Base-by-base conservation (phyloP, 2,888 invertebrate genomes). In the Torymus aiolomorphi region DNA sequence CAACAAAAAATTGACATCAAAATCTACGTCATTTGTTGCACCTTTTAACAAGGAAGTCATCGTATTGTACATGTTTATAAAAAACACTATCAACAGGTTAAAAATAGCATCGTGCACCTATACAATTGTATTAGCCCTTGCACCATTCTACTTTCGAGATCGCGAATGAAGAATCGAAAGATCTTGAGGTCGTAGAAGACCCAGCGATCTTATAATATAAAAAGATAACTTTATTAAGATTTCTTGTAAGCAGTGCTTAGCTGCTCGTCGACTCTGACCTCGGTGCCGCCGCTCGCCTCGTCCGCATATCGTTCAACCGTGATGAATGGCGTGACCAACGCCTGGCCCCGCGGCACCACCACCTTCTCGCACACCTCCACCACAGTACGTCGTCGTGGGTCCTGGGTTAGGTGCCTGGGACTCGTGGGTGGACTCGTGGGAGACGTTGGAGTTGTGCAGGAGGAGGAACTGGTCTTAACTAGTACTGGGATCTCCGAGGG, bases 331-430 rank as follows among this genome's bases (percentile, higher is more conserved):
- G 89, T 88, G 71, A 84, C 77, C 12, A 85, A 82, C 74, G 81
- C 77, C 76, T 87, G 86, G 75, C 86, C 87, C 74, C 82, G 87
- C 71, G 88, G 84, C 78, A 88, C 86, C 83, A 86, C 83, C 81
- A 89, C 86, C 85, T 88, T 89, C 83, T 90, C 89, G 86, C 87
- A 88, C 80, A 88, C 85, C 82, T 90, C 90, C 84, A 88, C 87
- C 82, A 90, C 76, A 11, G 69, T 65, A 20, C 65, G 78, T 14
- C 76, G 71, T 13, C 74, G 63, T 13, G 67, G 20, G 4, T 69
- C 72, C 54, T 82, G 78, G 0, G 61, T 57, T 11, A 80, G 83
- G 66, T 56, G 69, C n/a, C 59, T 72, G 3, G 84, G 81, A 79
- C 83, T 83, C 62, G 82, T 85, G 12, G 81, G 81, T 61, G 57